Evolutionary conservation across 2,113 vertebrate genomes (phyloP).

Genomic region (Leptocoma aspasia): DNA sequence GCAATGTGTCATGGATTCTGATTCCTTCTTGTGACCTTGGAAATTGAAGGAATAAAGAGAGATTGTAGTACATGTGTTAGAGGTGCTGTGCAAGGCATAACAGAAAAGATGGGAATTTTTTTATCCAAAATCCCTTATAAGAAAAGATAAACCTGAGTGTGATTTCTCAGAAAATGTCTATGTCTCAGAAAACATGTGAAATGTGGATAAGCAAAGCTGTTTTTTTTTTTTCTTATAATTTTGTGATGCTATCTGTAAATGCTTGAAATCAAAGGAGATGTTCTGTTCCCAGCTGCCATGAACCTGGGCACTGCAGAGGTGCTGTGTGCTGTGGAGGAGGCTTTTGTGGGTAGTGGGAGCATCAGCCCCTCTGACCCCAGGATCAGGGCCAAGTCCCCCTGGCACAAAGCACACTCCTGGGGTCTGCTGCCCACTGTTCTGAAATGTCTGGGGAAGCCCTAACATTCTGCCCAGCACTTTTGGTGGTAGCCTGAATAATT

Average conservation of each 20-base stretch:
- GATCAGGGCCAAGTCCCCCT: fast-evolving
- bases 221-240: fast-evolving
- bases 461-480: fast-evolving
- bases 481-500: background rate
- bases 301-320: fast-evolving
- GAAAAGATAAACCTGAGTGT: background rate
- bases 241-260: background rate
- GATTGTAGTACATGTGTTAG: fast-evolving
- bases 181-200: background rate
- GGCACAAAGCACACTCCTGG: background rate
- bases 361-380: background rate
- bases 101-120: background rate
- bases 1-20: background rate
- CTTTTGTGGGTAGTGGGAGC: background rate
- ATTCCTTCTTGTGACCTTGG: background rate
- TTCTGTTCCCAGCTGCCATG: background rate
- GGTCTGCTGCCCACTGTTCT: background rate
- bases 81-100: background rate
- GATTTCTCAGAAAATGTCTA: background rate
- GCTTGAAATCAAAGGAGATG: background rate
- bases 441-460: background rate
- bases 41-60: background rate
- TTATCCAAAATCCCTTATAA: background rate
- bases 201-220: background rate
- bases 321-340: fast-evolving